phyloP scores from a whole-genome alignment of 1,140 invertebrate species.

The Cepaea nemoralis region DNA sequence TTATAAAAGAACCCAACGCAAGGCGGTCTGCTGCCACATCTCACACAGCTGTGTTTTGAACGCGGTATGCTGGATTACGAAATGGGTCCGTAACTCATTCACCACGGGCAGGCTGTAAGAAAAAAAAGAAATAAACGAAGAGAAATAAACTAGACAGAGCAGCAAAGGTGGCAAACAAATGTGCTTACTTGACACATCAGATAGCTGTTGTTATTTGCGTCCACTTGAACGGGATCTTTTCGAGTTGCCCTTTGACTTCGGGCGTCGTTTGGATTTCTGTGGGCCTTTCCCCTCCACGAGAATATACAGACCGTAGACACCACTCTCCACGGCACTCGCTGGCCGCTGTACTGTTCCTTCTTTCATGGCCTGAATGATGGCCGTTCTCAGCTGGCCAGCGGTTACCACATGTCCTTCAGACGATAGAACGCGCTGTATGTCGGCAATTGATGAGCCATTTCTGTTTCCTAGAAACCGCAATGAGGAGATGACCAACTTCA shows the following conservation, averaged over 20 bases:
- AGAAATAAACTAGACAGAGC: no score
- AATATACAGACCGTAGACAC: neutral
- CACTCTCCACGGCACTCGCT: neutral
- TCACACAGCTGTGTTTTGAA: no score
- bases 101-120: no score
- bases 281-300: neutral
- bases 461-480: neutral
- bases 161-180: no score
- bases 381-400: neutral
- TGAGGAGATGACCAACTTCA: neutral
- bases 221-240: neutral
- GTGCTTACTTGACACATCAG: no score
- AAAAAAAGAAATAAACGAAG: no score
- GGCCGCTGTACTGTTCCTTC: neutral
- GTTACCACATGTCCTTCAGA: neutral
- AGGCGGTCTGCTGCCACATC: no score
- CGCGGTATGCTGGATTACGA: no score
- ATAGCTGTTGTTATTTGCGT: no score
- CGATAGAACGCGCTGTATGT: neutral
- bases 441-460: neutral
- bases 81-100: no score
- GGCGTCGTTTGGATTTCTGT: neutral
- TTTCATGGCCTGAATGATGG: neutral
- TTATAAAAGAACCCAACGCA: no score
- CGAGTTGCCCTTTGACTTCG: neutral